A percentile compares a stretch with the other conserved stretches of the same genome.
phyloP scores from a whole-genome alignment of 2,113 vertebrate species.

The Daboia siamensis region DNA sequence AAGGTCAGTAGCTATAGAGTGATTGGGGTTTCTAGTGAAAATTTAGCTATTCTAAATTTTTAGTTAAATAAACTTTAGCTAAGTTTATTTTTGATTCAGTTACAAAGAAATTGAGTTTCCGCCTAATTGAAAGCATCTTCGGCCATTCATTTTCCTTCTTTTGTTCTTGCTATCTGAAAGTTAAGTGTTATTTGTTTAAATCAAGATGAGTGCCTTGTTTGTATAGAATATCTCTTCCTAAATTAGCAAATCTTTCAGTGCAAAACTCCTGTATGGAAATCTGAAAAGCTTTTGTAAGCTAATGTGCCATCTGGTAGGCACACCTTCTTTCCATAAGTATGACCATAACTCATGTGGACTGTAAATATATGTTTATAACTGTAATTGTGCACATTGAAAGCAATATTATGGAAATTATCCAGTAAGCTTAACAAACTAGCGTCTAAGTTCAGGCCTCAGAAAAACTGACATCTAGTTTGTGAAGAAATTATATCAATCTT shows the following conservation, averaged over 20 bases:
- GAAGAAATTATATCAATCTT: background rate
- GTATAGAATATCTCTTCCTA: background rate
- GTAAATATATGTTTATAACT: background rate
- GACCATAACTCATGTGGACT: background rate
- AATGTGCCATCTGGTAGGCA: background rate
- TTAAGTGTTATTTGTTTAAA: background rate
- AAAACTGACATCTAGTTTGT: background rate
- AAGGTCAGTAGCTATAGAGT: background rate
- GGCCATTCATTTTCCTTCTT: too few relatives aligned
- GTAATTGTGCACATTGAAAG: background rate
- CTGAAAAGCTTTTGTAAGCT: background rate
- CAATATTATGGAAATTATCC: background rate
- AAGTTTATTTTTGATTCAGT: background rate
- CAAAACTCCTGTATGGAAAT: background rate
- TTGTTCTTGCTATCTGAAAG: background rate
- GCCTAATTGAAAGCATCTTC: background rate
- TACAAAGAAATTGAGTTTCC: background rate
- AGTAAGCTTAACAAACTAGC: background rate
- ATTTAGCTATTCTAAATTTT: background rate
- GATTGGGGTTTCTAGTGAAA: background rate
- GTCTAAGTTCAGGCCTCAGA: background rate
- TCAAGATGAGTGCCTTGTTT: background rate
- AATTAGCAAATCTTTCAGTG: background rate
- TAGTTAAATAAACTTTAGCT: background rate
- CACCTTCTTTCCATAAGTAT: background rate